These are phyloP conservation scores for Rhopalosiphum padi DNA, from an alignment of 1,140 invertebrate species.

Conservation along the genomic window DNA sequence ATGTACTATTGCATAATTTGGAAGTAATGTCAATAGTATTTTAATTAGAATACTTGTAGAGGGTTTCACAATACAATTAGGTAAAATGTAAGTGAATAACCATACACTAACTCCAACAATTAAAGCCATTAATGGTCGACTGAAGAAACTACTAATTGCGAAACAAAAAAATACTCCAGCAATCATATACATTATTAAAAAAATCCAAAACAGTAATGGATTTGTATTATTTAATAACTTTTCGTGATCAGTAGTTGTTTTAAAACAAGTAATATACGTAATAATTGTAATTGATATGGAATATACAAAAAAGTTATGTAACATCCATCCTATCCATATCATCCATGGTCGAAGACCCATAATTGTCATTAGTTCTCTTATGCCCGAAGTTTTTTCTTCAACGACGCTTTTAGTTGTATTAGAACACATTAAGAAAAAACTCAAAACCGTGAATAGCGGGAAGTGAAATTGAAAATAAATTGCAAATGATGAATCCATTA, in stretches of 20 bases:
- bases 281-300: constrained; percentile 66
- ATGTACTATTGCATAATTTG: neutral
- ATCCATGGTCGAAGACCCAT: constrained; percentile 72
- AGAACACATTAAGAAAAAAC: constrained; percentile 55
- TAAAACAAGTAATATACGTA: constrained; percentile 63
- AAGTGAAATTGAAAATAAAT: neutral
- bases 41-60: neutral
- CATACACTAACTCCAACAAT: neutral
- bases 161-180: constrained; percentile 54
- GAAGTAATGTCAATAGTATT: constrained; percentile 32
- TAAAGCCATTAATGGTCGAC: constrained; percentile 24
- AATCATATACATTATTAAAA: constrained; percentile 49
- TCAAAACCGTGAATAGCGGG: constrained; percentile 46
- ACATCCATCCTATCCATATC: constrained; percentile 72
- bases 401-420: constrained; percentile 59
- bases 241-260: constrained; percentile 61
- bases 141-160: constrained; percentile 48
- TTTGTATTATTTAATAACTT: constrained; percentile 63
- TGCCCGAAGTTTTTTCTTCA: constrained; percentile 63
- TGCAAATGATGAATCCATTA: neutral
- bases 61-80: neutral
- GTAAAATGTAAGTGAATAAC: neutral
- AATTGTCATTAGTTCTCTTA: constrained; percentile 75
- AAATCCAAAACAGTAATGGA: constrained; percentile 62
- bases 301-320: constrained; percentile 68